A percentile compares a stretch with the other conserved stretches of the same genome.
phyloP scores from a whole-genome alignment of 2,113 vertebrate genomes.

The Sturnus vulgaris region DNA sequence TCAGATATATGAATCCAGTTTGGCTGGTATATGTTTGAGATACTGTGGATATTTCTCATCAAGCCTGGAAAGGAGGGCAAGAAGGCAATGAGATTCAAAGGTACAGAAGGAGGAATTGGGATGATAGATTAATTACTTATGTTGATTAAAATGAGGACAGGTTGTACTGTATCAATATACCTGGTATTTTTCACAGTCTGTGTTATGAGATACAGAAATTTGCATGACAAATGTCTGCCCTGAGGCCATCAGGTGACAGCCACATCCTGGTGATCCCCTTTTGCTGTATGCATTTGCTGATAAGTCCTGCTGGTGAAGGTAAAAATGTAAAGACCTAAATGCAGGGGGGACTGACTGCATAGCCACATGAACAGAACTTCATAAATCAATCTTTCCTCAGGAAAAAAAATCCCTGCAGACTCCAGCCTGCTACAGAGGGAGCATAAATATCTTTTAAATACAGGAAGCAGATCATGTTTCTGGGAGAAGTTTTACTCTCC shows the following conservation, averaged over 20 bases:
- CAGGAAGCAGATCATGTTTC: background rate
- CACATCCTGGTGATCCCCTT: background rate
- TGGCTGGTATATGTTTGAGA: background rate
- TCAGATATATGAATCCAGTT: background rate
- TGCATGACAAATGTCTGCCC: background rate
- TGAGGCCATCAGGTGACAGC: background rate
- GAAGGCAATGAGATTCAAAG: background rate
- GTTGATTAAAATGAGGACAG: background rate
- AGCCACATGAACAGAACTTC: background rate
- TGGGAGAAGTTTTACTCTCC: constrained; percentile 10
- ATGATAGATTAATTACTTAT: background rate
- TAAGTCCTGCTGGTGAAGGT: background rate
- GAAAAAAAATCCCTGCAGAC: background rate
- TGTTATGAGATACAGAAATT: background rate
- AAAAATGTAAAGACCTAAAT: background rate
- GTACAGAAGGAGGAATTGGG: background rate
- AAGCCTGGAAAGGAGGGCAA: background rate
- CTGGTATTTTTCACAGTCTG: background rate
- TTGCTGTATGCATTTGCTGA: background rate
- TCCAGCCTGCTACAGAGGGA: background rate
- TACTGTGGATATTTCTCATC: background rate
- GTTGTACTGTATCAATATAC: background rate
- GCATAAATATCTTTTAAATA: constrained; percentile 19
- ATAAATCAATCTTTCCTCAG: constrained; percentile 27
- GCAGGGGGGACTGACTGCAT: background rate